Percentiles rank a stretch among this genome's conserved stretches.
These are phyloP conservation scores for Drosophila diplacantha DNA, from an alignment of 2,888 invertebrate species.

Conservation along the genomic window DNA sequence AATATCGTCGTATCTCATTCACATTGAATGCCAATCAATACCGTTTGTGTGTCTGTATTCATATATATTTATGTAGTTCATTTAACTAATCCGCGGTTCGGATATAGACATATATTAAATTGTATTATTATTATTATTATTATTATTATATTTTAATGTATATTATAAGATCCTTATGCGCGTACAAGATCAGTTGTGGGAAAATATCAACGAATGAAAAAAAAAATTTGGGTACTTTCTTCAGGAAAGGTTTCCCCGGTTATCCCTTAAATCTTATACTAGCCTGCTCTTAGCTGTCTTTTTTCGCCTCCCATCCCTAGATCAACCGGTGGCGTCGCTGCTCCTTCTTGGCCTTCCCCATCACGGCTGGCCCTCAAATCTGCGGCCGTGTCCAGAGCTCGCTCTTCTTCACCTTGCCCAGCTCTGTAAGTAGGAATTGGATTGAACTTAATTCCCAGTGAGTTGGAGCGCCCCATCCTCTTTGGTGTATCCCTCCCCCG, in stretches of 20 bases:
- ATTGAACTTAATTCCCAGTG: slow-evolving; percentile 16
- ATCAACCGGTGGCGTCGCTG: slow-evolving; percentile 48
- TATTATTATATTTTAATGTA: slow-evolving; percentile 13
- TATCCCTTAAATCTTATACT: slow-evolving; percentile 46
- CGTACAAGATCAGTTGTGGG: slow-evolving; percentile 43
- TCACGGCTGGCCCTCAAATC: slow-evolving; percentile 64
- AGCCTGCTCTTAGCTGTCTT: slow-evolving; percentile 61
- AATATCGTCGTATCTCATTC: slow-evolving; percentile 34
- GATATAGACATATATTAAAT: slow-evolving; percentile 25
- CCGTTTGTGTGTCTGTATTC: slow-evolving; percentile 27
- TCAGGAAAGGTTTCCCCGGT: slow-evolving; percentile 24
- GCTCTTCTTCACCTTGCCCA: slow-evolving; percentile 73
- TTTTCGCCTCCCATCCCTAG: slow-evolving; percentile 40
- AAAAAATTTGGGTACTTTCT: slow-evolving; percentile 3
- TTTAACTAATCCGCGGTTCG: slow-evolving; percentile 49
- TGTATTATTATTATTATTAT: slow-evolving; percentile 20
- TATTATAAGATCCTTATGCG: slow-evolving; percentile 33
- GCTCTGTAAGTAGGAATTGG: slow-evolving; percentile 54
- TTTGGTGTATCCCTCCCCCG: not conserved
- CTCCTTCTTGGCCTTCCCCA: slow-evolving; percentile 6
- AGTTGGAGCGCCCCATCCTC: not conserved
- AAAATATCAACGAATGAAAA: slow-evolving; percentile 30
- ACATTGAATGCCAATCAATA: slow-evolving; percentile 58
- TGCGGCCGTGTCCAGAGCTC: slow-evolving; percentile 75
- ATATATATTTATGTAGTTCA: slow-evolving; percentile 17